Base-by-base conservation (phyloP, 2,113 vertebrate species). In the Nettapus auritus region DNA sequence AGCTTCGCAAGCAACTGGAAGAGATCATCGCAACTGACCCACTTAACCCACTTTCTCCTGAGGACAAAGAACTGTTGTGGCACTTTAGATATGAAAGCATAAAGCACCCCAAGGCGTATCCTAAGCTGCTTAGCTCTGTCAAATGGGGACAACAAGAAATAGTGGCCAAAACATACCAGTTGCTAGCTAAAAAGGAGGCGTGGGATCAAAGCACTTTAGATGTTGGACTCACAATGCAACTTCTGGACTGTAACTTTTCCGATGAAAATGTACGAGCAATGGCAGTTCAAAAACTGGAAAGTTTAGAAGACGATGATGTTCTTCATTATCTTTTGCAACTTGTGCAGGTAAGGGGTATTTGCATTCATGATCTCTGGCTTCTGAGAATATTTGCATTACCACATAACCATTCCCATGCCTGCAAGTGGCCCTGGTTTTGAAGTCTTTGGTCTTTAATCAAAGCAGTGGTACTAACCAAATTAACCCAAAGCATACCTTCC, bases 21-120 rank as follows among this genome's bases (percentile, higher is more conserved):
- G 98, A 99, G 3, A 99, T 99, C 73, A 98, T 99, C 94, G 98
- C 97, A 15, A 99, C 99, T 0, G 99, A 99, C 95, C 99, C 99
- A 15, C 98, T 99, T 66, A 99, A 99, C 90, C 99, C 99, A 3
- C 98, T 99, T 79, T 99, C 98, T 34, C 98, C 98, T 0, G 99
- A 99, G 94, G 99, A 99, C 98, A 99, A 99, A 96, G 99, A 99
- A 94, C 97, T 99, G 71, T 98, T 99, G 85, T 99, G 99, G 99
- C 99, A 99, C 96, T 99, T 99, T 81, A 98, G 98, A 88, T 99
- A 99, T 0, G 99, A 99, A 97, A 99, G 99, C 57, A 98, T 99
- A 97, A 99, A 98, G 33, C 98, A 99, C 94, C 99, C 99, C 29
- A 98, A 98, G 77, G 99, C 99, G 0, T 99, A 99, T 85, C 99